Evolutionary conservation across 1,140 invertebrate species (phyloP).

Genomic region (Drosophila ambigua): DNA sequence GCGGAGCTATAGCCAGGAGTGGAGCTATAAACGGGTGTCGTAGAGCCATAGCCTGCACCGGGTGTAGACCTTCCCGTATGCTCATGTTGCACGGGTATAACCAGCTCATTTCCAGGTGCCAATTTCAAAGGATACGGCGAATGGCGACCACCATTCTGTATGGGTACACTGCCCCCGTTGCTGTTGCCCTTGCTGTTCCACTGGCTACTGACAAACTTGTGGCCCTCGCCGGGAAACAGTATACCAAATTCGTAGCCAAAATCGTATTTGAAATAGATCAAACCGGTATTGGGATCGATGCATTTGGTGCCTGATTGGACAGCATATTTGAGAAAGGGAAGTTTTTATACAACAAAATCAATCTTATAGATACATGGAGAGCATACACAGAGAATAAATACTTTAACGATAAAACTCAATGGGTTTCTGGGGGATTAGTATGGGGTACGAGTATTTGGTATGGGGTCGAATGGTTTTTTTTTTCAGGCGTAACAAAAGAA

Average conservation of each 20-base stretch:
- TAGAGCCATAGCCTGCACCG: too few species aligned
- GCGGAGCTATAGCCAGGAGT: too few species aligned
- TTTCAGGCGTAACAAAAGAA: slow-evolving; percentile 11
- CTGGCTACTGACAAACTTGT: slow-evolving; percentile 84
- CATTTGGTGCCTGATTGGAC: slow-evolving; percentile 88
- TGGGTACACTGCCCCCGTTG: slow-evolving; percentile 83
- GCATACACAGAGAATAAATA: slow-evolving; percentile 25
- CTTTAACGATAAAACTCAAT: neutral
- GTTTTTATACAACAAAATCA: slow-evolving; percentile 19
- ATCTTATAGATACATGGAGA: slow-evolving; percentile 30
- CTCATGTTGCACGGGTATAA: slow-evolving; percentile 81
- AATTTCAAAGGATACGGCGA: slow-evolving; percentile 72
- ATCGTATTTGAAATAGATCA: slow-evolving; percentile 93
- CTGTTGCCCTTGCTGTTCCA: slow-evolving; percentile 81
- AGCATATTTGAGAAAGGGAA: slow-evolving; percentile 24
- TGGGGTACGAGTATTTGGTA: neutral
- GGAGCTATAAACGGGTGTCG: too few species aligned
- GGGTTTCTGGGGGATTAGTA: slow-evolving; percentile 17
- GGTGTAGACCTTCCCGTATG: slow-evolving; percentile 15
- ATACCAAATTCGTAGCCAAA: slow-evolving; percentile 93
- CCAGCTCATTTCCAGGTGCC: slow-evolving; percentile 67
- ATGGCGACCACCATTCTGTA: slow-evolving; percentile 56
- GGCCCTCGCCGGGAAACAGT: slow-evolving; percentile 88
- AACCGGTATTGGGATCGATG: slow-evolving; percentile 90
- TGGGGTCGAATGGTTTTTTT: slow-evolving; percentile 2